phyloP scores from a whole-genome alignment of 2,797 vertebrate genomes.

The Protosalanx chinensis region DNA sequence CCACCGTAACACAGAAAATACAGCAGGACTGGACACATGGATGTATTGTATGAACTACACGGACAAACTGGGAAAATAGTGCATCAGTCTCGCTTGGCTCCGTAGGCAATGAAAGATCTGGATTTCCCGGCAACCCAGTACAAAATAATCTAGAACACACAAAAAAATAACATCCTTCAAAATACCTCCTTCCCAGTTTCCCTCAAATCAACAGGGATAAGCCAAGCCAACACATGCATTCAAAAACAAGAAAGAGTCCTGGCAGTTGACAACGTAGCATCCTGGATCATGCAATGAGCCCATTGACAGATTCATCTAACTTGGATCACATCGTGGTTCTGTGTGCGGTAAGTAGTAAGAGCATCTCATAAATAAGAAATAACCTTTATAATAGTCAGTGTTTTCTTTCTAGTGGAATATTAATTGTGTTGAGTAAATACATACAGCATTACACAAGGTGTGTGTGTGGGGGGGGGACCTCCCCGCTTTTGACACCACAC shows the following conservation, averaged over 20 bases:
- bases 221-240: neutral
- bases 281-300: conserved; percentile 35
- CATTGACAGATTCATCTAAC: neutral
- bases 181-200: conserved; percentile 17
- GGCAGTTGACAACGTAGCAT: neutral
- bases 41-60: conserved; percentile 7
- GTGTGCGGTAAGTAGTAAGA: neutral
- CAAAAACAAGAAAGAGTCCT: neutral
- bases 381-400: neutral
- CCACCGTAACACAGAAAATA: neutral
- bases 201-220: conserved; percentile 32
- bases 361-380: neutral
- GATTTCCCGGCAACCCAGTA: conserved; percentile 16
- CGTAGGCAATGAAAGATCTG: conserved; percentile 23
- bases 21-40: conserved; percentile 5
- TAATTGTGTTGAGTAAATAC: neutral
- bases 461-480: too few relatives aligned
- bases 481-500: too few relatives aligned
- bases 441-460: too few relatives aligned
- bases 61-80: conserved; percentile 16
- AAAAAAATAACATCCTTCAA: conserved; percentile 13
- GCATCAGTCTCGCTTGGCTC: conserved; percentile 22
- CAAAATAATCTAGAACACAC: conserved; percentile 1
- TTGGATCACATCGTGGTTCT: conserved; percentile 25
- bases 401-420: neutral